A percentile compares a stretch with the other conserved stretches of the same genome.
These are phyloP conservation scores for Steinernema hermaphroditum DNA, from an alignment of 2,888 invertebrate genomes.

Conservation along the genomic window DNA sequence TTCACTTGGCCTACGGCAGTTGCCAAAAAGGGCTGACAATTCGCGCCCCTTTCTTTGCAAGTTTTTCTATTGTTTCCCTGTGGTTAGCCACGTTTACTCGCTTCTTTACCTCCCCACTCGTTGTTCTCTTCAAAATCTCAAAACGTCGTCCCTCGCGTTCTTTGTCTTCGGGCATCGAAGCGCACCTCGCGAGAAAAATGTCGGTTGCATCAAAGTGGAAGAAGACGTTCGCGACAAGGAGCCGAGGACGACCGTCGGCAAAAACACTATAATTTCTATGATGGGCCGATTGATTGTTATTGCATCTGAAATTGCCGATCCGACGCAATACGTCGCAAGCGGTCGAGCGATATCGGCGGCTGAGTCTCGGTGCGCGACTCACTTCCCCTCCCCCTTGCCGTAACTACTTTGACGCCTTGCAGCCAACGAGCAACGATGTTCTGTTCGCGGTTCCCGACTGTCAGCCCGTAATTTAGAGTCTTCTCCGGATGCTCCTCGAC, in stretches of 20 bases:
- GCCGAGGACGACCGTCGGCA: slow-evolving; percentile 31
- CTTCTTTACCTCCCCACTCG: not conserved
- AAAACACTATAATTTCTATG: slow-evolving; percentile 31
- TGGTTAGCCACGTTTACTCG: too few species aligned
- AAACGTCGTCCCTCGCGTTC: not conserved
- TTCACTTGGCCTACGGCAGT: too few species aligned
- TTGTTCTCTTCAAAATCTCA: not conserved
- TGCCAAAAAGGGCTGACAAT: too few species aligned
- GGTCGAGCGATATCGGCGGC: slow-evolving; percentile 10
- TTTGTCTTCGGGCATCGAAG: slow-evolving; percentile 16
- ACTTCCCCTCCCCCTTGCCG: not conserved
- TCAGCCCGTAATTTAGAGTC: too few species aligned
- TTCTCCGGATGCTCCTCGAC: too few species aligned
- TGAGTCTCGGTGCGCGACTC: slow-evolving; percentile 26
- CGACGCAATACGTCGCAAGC: slow-evolving; percentile 31
- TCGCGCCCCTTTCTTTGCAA: too few species aligned
- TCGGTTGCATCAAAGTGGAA: slow-evolving; percentile 29
- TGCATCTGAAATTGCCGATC: slow-evolving; percentile 31
- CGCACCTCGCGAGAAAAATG: slow-evolving; percentile 21
- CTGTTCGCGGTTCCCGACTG: too few species aligned
- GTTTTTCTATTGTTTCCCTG: too few species aligned
- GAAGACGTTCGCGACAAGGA: slow-evolving; percentile 27
- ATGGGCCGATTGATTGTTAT: slow-evolving; percentile 31
- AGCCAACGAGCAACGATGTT: too few species aligned
- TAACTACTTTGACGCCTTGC: slow-evolving; percentile 25